Conservation (phyloP, 2,797 vertebrate genomes). For the Tolypeutes matacus region DNA sequence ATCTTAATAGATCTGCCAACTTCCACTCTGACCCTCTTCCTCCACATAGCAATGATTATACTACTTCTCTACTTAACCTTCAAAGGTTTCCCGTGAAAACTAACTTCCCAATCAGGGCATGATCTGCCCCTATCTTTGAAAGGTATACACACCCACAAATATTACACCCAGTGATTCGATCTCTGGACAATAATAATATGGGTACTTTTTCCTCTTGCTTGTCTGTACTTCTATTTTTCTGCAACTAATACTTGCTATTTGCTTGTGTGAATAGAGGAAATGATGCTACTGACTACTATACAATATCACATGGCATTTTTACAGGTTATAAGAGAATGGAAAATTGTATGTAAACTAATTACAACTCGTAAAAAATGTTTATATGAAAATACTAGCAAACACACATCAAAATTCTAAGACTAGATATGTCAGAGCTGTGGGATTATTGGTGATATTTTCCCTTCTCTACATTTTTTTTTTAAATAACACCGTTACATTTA, state of each 20-base stretch:
- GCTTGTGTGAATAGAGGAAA: constrained; percentile 16
- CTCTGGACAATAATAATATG: neutral
- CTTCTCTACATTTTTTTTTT: neutral
- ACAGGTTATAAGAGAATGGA: neutral
- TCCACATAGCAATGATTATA: neutral
- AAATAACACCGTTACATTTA: neutral
- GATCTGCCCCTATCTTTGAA: constrained; percentile 12
- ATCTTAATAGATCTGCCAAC: neutral
- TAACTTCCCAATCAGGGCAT: neutral
- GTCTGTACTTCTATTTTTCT: constrained; percentile 15
- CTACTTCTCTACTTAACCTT: neutral
- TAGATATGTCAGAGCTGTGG: neutral
- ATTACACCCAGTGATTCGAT: neutral
- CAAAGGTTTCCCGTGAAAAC: neutral
- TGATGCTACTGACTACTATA: neutral
- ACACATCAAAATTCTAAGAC: neutral
- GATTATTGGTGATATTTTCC: neutral
- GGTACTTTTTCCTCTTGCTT: neutral
- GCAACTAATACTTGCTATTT: constrained; percentile 7
- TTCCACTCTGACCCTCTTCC: neutral
- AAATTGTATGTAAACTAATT: constrained; percentile 24
- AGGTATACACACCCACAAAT: neutral
- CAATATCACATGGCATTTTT: neutral
- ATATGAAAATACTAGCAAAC: neutral
- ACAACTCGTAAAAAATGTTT: neutral